Evolutionary conservation across 1,140 invertebrate genomes (phyloP), one percentile per base, ranked within the genome.

Genomic region (Polypedilum vanderplanki): DNA sequence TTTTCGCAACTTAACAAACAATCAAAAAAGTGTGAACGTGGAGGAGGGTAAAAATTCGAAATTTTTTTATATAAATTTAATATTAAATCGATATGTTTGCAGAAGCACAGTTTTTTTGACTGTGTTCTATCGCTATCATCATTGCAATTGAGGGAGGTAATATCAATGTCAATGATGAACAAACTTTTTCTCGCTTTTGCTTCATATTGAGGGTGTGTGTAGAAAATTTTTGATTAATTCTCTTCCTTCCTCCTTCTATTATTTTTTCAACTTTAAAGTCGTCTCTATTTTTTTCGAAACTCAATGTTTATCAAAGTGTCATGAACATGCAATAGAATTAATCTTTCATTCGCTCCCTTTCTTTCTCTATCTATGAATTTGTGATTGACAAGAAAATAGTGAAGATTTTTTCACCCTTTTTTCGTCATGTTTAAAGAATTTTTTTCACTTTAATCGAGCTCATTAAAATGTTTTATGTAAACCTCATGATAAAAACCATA

Each of bases 161-260:
- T 57, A 57, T 57, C 46, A 57, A 57, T 57, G 46, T 57, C 46
- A 57, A 57, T 57, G 46, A 57, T 57, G 46, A 57, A 57, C 46
- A 57, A 57, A 57, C 12, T 57, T 57, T 57, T 15, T 57, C 46
- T 57, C 46, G 46, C 15, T n/a, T 12, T 46, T 8, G 15, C 12
- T 57, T n/a, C 46, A 57, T 3, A 57, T 8, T 4, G 10, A 57
- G 8, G 10, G 12, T 57, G 46, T 57, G 46, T 57, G 46, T 57
- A 57, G 46, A 57, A n/a, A n/a, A 57, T n/a, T n/a, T 57, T 57
- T 57, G 46, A 57, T 57, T 57, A 57, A 57, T 57, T 57, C n/a
- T 57, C 46, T 57, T 57, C 15, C 10, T n/a, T 57, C n/a, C 46
- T 57, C 46, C n/a, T 12, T 46, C n/a, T 33, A 33, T 33, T 33